Conservation (phyloP, 2,797 vertebrate species). For the Sciurus vulgaris region DNA sequence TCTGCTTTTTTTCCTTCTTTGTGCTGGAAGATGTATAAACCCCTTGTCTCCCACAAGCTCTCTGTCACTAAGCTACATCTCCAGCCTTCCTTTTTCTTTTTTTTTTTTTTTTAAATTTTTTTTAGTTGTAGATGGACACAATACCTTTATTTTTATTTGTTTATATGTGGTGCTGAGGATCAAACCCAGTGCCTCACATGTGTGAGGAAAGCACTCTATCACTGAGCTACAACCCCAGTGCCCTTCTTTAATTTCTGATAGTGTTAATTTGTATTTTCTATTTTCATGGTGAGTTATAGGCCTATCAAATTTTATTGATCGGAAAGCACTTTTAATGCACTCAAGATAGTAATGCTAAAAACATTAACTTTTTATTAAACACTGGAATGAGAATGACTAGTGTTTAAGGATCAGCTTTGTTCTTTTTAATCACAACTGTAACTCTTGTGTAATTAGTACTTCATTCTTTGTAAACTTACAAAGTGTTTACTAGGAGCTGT, state of each 20-base stretch:
- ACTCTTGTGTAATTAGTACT: neutral
- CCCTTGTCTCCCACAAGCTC: neutral
- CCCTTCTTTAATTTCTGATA: neutral
- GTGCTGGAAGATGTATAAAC: neutral
- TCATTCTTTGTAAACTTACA: neutral
- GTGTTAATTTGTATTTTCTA: conserved; percentile 9
- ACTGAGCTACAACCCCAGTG: neutral
- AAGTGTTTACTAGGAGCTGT: neutral
- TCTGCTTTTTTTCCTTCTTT: neutral
- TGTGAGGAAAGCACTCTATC: too few relatives aligned
- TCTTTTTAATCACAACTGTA: neutral
- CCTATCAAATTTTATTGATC: conserved; percentile 21
- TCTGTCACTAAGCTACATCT: neutral
- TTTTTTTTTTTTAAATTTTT: neutral
- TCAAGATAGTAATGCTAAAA: conserved; percentile 49
- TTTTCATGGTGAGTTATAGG: conserved; percentile 13
- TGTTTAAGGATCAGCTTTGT: neutral
- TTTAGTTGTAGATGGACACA: too few relatives aligned
- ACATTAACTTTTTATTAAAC: conserved; percentile 32
- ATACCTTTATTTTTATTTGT: too few relatives aligned
- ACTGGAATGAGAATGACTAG: neutral
- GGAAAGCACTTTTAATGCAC: conserved; percentile 37
- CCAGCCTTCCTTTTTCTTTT: neutral
- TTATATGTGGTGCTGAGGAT: too few relatives aligned
- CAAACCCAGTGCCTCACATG: too few relatives aligned